These are phyloP conservation scores for Tenrec ecaudatus DNA, from an alignment of 2,113 vertebrate genomes.

Conservation along the genomic window DNA sequence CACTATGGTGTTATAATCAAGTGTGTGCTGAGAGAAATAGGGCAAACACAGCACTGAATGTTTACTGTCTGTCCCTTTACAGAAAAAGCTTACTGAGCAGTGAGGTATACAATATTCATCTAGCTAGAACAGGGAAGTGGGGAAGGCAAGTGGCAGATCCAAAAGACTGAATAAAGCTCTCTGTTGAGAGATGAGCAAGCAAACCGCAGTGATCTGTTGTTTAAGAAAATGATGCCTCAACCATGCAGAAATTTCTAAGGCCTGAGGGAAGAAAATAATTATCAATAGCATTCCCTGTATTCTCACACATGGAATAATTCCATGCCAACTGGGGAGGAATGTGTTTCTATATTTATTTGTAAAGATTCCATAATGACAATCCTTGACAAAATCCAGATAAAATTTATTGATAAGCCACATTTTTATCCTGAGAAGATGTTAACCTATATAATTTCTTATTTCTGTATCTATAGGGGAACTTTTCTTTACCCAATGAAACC, in stretches of 20 bases:
- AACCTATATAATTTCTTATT: neutral
- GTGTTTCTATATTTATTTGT: neutral
- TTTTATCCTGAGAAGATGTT: neutral
- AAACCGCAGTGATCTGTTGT: neutral
- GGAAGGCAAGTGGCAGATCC: neutral
- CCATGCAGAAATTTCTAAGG: neutral
- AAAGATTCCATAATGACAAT: neutral
- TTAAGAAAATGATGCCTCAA: neutral
- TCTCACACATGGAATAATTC: neutral
- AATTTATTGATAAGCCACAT: neutral
- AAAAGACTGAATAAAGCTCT: neutral
- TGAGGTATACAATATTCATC: neutral
- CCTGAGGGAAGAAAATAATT: neutral
- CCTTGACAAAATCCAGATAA: neutral
- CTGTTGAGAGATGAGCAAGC: neutral
- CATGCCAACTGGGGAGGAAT: neutral
- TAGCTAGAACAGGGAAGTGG: neutral
- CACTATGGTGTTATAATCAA: neutral
- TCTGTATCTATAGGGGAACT: neutral
- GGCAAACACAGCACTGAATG: neutral
- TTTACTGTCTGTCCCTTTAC: neutral
- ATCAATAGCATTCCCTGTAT: neutral
- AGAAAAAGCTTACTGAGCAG: neutral
- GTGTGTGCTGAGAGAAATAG: neutral
- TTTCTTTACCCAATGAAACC: slow-evolving; percentile 69